Percentiles rank a stretch among this genome's conserved stretches.
Evolutionary conservation across 2,888 invertebrate species (phyloP).

Genomic region (Megamerina dolium): DNA sequence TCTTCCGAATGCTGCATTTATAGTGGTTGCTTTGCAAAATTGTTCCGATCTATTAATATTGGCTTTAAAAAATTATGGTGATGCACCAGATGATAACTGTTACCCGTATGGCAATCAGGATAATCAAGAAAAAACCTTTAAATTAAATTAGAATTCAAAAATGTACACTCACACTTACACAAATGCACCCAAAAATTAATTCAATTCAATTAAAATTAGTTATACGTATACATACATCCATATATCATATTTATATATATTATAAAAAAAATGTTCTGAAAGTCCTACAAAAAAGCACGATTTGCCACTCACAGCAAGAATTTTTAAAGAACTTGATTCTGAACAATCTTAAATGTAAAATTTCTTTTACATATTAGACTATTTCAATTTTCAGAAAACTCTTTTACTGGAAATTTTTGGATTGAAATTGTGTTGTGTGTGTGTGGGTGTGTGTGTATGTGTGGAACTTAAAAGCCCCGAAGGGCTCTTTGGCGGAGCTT

Average conservation of each 20-base stretch:
- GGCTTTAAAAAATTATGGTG: constrained; percentile 51
- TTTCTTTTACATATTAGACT: too few relatives aligned
- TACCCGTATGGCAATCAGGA: constrained; percentile 54
- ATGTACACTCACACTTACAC: background rate
- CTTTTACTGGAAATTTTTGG: too few relatives aligned
- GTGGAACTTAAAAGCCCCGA: too few relatives aligned
- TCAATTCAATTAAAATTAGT: background rate
- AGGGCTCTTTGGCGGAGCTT: too few relatives aligned
- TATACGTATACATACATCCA: background rate
- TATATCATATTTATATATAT: too few relatives aligned
- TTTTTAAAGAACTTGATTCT: too few relatives aligned
- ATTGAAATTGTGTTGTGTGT: too few relatives aligned
- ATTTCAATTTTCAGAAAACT: too few relatives aligned
- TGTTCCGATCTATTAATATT: constrained; percentile 61
- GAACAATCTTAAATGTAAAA: too few relatives aligned
- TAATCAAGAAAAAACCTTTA: constrained; percentile 56
- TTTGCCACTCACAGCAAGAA: too few relatives aligned
- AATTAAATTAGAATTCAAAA: constrained; percentile 42
- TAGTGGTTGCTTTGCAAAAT: constrained; percentile 66
- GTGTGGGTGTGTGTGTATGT: too few relatives aligned
- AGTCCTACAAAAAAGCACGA: background rate
- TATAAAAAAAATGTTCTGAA: too few relatives aligned
- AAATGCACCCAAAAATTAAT: background rate
- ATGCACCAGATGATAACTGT: constrained; percentile 35
- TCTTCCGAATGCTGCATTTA: constrained; percentile 63